phyloP scores from a whole-genome alignment of 2,113 vertebrate species.

The Psittacus erithacus region DNA sequence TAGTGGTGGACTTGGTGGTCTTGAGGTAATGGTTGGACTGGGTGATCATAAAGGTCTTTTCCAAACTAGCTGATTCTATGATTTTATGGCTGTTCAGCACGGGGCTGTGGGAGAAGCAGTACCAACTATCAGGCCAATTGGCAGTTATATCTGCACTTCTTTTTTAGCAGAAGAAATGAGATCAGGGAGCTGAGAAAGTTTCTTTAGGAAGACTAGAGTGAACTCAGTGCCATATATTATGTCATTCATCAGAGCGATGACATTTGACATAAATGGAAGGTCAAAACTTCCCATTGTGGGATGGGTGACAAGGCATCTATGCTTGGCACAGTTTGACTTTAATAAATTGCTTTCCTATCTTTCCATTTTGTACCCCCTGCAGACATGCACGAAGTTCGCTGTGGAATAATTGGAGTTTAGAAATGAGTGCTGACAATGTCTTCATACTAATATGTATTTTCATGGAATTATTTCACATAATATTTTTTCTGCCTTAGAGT shows the following conservation, averaged over 20 bases:
- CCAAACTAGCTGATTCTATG: neutral
- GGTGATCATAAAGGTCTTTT: neutral
- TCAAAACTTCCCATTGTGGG: neutral
- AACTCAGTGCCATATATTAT: neutral
- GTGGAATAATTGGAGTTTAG: conserved; percentile 32
- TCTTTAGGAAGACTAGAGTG: neutral
- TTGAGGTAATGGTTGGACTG: neutral
- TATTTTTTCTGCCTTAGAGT: neutral
- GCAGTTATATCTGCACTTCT: neutral
- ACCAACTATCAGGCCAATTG: neutral
- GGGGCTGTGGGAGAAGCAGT: neutral
- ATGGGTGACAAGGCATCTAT: neutral
- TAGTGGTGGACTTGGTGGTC: neutral
- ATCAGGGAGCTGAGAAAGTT: neutral
- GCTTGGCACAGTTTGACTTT: neutral
- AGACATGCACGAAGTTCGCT: conserved; percentile 27
- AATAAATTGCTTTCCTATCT: neutral
- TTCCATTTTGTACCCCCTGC: neutral
- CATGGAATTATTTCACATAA: neutral
- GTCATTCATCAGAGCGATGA: neutral
- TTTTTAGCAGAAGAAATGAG: neutral
- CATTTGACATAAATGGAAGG: neutral
- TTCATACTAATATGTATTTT: neutral
- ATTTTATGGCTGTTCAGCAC: neutral
- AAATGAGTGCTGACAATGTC: neutral